Evolutionary conservation across 2,797 vertebrate genomes (phyloP), one percentile per base, ranked within the genome.

Genomic region (Ciconia nigra): DNA sequence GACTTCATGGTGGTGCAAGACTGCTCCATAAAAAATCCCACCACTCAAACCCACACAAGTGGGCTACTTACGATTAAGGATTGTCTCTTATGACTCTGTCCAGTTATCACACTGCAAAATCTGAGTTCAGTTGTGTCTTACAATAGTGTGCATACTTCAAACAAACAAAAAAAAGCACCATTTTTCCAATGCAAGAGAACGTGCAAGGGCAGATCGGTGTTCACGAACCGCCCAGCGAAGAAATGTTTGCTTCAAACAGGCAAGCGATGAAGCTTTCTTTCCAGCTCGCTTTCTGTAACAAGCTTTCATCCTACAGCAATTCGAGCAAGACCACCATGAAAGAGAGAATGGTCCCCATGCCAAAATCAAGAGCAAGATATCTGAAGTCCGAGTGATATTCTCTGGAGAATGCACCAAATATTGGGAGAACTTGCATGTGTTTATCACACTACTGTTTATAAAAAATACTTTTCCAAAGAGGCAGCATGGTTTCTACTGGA

Each of bases 231-330:
- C 28, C 66, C 58, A 9, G 31, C 0, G 26, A 28, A 24, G n/a
- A 74, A 1, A 0, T 3, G 2, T 24, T 37, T 41, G 31, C 31
- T 52, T 51, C 61, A 9, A 33, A 37, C 18, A 31, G 13, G 15
- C 49, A 67, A 81, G 70, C 7, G 20, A 26, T 8, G 18, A 55
- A 42, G 26, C 26, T 26, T 10, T 69, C 57, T 26, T 58, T 66
- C 33, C 7, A 5, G 52, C 9, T 57, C 0, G 0, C 13, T 25
- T 59, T 74, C 65, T 49, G 7, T 20, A 54, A 18, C 3, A 1
- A 74, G 31, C 41, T 10, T 57, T 61, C n/a, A 16, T 12, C 26
- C 62, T 20, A 22, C 29, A 13, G 42, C 9, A 11, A n/a, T 11
- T 20, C 10, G 16, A 71, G 62, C 19, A 67, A 29, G 77, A 33